Evolutionary conservation across 2,888 invertebrate species (phyloP).

Genomic region (Drosophila anomelani): DNA sequence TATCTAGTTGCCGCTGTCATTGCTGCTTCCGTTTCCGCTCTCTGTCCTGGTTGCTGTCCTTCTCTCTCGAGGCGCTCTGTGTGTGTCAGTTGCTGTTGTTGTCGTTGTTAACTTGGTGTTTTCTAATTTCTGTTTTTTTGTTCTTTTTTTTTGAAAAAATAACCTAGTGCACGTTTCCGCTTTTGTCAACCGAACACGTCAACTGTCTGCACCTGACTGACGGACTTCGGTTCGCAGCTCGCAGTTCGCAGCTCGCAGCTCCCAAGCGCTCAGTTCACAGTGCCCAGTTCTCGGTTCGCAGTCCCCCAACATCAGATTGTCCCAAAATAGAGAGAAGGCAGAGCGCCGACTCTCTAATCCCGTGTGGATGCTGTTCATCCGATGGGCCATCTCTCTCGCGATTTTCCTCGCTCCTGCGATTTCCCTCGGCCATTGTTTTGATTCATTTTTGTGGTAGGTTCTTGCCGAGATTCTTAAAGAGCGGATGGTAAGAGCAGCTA

Average conservation of each 20-base stretch:
- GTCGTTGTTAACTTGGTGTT: slow-evolving; percentile 2
- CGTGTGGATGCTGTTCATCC: slow-evolving; percentile 32
- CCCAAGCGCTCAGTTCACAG: slow-evolving; percentile 27
- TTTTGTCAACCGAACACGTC: slow-evolving; percentile 82
- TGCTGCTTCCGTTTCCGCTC: slow-evolving; percentile 19
- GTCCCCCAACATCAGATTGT: slow-evolving; percentile 4
- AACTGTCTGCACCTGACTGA: slow-evolving; percentile 85
- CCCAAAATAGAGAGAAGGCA: slow-evolving; percentile 15
- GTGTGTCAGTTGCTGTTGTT: slow-evolving; percentile 26
- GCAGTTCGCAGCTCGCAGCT: slow-evolving; percentile 15
- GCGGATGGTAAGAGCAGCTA: slow-evolving; percentile 57
- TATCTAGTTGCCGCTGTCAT: slow-evolving; percentile 31
- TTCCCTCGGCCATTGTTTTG: slow-evolving; percentile 61
- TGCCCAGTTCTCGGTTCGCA: slow-evolving; percentile 13
- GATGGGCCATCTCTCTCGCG: slow-evolving; percentile 6
- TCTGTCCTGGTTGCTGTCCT: slow-evolving; percentile 27
- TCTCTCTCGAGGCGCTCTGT: slow-evolving; percentile 25
- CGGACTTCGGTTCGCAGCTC: slow-evolving; percentile 25
- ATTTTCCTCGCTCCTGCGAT: slow-evolving; percentile 8
- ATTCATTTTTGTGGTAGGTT: slow-evolving; percentile 78
- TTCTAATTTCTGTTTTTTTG: neutral
- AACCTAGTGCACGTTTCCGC: slow-evolving; percentile 67
- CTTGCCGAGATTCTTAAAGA: slow-evolving; percentile 65
- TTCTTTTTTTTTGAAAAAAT: slow-evolving; percentile 13
- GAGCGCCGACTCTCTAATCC: slow-evolving; percentile 32